phyloP scores from a whole-genome alignment of 2,888 invertebrate species.

The Chironomus riparius region DNA sequence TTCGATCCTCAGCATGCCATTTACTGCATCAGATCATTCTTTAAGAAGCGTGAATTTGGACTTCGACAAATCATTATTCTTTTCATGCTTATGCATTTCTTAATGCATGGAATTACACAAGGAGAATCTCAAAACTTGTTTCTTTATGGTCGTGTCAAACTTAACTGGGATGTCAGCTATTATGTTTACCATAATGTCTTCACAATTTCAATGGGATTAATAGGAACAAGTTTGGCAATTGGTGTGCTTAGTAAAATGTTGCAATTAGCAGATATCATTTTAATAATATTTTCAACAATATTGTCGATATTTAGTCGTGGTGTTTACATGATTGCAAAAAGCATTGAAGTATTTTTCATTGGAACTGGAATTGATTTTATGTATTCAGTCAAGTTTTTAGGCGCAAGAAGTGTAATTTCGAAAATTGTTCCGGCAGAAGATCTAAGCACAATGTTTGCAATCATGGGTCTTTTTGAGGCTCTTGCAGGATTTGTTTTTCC shows the following conservation, averaged over 20 bases:
- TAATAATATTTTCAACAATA: slow-evolving; percentile 38
- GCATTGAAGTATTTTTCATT: slow-evolving; percentile 36
- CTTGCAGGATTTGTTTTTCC: slow-evolving; percentile 39
- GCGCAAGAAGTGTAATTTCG: slow-evolving; percentile 40
- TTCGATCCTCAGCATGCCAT: slow-evolving; percentile 39
- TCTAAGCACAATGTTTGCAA: slow-evolving; percentile 35
- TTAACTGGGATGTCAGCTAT: slow-evolving; percentile 33
- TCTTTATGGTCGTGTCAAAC: slow-evolving; percentile 29
- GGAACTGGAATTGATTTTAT: slow-evolving; percentile 39
- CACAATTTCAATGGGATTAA: slow-evolving; percentile 35
- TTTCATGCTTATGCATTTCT: slow-evolving; percentile 36
- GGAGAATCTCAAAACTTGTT: slow-evolving; percentile 28
- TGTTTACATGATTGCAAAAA: slow-evolving; percentile 37
- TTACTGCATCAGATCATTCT: slow-evolving; percentile 37
- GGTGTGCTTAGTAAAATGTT: slow-evolving; percentile 39
- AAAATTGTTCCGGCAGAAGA: slow-evolving; percentile 39
- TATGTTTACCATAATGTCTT: slow-evolving; percentile 35
- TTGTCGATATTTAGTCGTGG: slow-evolving; percentile 36
- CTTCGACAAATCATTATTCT: slow-evolving; percentile 37
- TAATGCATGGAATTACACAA: background rate
- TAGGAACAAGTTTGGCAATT: slow-evolving; percentile 40
- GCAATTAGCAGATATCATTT: slow-evolving; percentile 37
- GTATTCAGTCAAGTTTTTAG: slow-evolving; percentile 37
- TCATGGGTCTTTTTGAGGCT: slow-evolving; percentile 40
- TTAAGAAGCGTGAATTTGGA: slow-evolving; percentile 36